phyloP scores from a whole-genome alignment of 1,140 invertebrate genomes.

The Oryzaephilus surinamensis region DNA sequence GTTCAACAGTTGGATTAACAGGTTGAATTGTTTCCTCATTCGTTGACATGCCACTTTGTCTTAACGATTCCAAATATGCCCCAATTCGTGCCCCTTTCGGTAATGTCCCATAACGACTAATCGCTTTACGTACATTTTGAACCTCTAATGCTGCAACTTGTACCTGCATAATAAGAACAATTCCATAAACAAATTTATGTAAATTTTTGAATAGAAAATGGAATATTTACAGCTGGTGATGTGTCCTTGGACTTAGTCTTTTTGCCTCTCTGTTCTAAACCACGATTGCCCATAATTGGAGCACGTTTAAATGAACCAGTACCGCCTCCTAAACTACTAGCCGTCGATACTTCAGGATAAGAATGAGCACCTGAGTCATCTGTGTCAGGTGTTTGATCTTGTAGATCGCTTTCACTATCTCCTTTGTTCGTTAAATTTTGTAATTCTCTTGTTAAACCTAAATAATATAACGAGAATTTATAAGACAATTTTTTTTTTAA shows the following conservation, averaged over 20 bases:
- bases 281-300: constrained; percentile 44
- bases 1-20: constrained; percentile 29
- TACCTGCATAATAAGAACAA: constrained; percentile 42
- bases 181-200: constrained; percentile 1
- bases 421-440: constrained; percentile 40
- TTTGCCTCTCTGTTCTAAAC: constrained; percentile 40
- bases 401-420: constrained; percentile 49
- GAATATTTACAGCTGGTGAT: constrained; percentile 17
- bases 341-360: constrained; percentile 36
- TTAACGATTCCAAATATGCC: constrained; percentile 85
- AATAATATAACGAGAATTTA: neutral
- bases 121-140: constrained; percentile 91
- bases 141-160: constrained; percentile 86
- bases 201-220: constrained; percentile 3
- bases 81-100: constrained; percentile 93
- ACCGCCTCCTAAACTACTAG: constrained; percentile 27
- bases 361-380: constrained; percentile 49
- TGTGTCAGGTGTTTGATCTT: constrained; percentile 52
- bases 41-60: constrained; percentile 57
- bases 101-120: constrained; percentile 91
- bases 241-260: constrained; percentile 47
- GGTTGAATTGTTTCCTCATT: constrained; percentile 38
- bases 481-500: too few species aligned
- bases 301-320: constrained; percentile 44
- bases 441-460: constrained; percentile 41